phyloP scores from a whole-genome alignment of 2,113 vertebrate species.

The Piprites chloris region DNA sequence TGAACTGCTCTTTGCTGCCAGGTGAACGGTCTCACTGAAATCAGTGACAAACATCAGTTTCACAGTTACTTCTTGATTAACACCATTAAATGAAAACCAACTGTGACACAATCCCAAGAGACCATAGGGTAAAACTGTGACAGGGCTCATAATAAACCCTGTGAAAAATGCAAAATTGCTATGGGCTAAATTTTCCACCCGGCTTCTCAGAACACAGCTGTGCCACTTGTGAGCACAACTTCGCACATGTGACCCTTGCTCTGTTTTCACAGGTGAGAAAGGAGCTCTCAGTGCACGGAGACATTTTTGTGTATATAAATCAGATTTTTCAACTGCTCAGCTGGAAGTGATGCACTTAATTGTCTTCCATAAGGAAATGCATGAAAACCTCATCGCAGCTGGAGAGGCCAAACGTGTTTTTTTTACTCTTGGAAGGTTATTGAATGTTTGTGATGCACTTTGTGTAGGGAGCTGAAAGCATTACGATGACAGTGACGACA shows the following conservation, averaged over 20 bases:
- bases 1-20: neutral
- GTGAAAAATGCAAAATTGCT: slow-evolving; percentile 58
- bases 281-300: neutral
- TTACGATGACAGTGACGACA: neutral
- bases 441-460: neutral
- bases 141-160: slow-evolving; percentile 39
- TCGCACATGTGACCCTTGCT: neutral
- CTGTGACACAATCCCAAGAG: slow-evolving; percentile 7
- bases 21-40: neutral
- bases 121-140: slow-evolving; percentile 27
- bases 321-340: neutral
- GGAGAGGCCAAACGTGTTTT: neutral
- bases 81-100: slow-evolving; percentile 44
- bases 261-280: slow-evolving; percentile 54
- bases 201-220: slow-evolving; percentile 53
- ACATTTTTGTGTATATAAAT: neutral
- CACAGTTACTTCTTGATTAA: slow-evolving; percentile 50
- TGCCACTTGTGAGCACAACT: slow-evolving; percentile 20
- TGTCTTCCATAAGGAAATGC: slow-evolving; percentile 8
- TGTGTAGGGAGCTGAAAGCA: neutral
- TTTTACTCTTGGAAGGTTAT: neutral
- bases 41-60: slow-evolving; percentile 5
- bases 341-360: slow-evolving; percentile 1
- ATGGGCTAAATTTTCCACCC: slow-evolving; percentile 59
- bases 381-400: neutral